Conservation (phyloP, 2,888 invertebrate species). For the Scelioninae gen. 1 region DNA sequence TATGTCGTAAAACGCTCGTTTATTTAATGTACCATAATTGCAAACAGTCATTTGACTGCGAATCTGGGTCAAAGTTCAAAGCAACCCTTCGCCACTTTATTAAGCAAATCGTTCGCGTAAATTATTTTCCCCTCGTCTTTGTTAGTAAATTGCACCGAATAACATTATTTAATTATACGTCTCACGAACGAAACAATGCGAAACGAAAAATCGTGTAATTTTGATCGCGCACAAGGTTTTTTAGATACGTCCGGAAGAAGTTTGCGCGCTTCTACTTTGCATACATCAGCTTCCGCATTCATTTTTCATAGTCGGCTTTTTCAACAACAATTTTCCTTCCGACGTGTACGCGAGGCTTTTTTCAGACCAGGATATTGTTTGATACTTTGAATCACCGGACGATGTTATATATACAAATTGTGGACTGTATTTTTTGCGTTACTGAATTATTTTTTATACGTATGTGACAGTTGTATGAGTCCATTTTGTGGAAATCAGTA, state of each 20-base stretch:
- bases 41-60: not conserved
- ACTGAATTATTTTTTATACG: slow-evolving; percentile 1
- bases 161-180: slow-evolving; percentile 5
- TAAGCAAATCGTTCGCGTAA: slow-evolving; percentile 11
- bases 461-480: too few species aligned
- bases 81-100: not conserved
- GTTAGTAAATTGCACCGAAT: not conserved
- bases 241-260: not conserved
- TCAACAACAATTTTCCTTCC: slow-evolving; percentile 19
- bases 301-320: slow-evolving; percentile 27
- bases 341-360: slow-evolving; percentile 1
- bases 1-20: not conserved
- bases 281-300: slow-evolving; percentile 12
- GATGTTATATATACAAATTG: not conserved
- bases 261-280: slow-evolving; percentile 16
- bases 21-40: slow-evolving; percentile 3
- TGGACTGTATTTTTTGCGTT: not conserved
- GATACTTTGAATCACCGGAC: slow-evolving; percentile 18
- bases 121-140: slow-evolving; percentile 1
- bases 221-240: not conserved
- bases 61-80: slow-evolving; percentile 27
- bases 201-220: not conserved
- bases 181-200: not conserved
- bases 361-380: slow-evolving; percentile 3
- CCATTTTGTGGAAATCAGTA: too few species aligned